Percentiles rank a stretch among this genome's conserved stretches.
Evolutionary conservation across 2,113 vertebrate species (phyloP).

Genomic region (Atlantisia rogersi): DNA sequence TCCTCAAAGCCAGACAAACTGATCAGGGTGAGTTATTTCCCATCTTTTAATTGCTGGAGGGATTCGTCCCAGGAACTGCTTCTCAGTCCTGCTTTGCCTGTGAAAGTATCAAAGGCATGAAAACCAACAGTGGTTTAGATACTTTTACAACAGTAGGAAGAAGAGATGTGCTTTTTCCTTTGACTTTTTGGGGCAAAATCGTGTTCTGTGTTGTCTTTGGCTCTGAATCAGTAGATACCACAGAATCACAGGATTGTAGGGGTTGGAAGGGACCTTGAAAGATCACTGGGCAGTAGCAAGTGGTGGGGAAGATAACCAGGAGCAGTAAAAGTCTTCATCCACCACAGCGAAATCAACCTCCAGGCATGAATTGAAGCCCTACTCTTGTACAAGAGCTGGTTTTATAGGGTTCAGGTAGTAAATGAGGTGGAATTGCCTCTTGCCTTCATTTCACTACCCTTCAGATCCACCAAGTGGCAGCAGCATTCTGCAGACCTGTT

Average conservation of each 20-base stretch:
- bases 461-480: slow-evolving; percentile 64
- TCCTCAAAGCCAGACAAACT: slow-evolving; percentile 84
- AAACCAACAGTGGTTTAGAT: background rate
- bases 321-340: background rate
- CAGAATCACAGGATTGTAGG: too few relatives aligned
- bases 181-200: background rate
- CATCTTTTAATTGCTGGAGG: background rate
- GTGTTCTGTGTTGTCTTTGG: background rate
- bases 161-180: background rate
- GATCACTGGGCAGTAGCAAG: background rate
- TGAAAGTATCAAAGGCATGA: background rate
- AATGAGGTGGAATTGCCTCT: background rate
- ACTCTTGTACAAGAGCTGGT: background rate
- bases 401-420: background rate
- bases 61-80: background rate
- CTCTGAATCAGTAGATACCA: background rate
- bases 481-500: slow-evolving; percentile 14
- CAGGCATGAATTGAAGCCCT: background rate
- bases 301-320: background rate
- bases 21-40: slow-evolving; percentile 77
- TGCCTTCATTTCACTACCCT: slow-evolving; percentile 33
- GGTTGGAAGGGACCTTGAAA: too few relatives aligned
- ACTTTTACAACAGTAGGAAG: background rate
- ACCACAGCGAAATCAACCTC: background rate
- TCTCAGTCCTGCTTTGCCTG: background rate